These are phyloP conservation scores for Eristalis arbustorum DNA, from an alignment of 2,888 invertebrate genomes.

Conservation along the genomic window DNA sequence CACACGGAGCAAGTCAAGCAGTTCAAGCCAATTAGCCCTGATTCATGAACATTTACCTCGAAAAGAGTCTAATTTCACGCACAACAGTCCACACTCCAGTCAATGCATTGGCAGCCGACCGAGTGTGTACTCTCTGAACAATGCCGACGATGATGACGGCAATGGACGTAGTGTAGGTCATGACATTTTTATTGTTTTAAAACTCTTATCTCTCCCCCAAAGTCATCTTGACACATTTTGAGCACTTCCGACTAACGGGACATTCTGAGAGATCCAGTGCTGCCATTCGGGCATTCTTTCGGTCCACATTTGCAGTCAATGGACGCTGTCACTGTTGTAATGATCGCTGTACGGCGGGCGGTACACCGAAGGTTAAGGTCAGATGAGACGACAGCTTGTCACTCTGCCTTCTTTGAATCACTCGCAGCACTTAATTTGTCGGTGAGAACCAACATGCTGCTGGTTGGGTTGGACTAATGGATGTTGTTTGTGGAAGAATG, in stretches of 20 bases:
- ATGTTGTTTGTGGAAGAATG: not conserved
- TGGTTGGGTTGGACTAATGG: constrained; percentile 25
- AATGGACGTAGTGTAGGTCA: not conserved
- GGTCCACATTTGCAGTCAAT: constrained; percentile 6
- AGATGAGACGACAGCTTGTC: constrained; percentile 41
- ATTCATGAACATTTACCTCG: constrained; percentile 21
- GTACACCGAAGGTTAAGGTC: constrained; percentile 51
- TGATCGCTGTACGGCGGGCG: not conserved
- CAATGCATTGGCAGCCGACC: not conserved
- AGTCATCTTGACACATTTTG: not conserved
- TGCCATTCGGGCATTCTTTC: not conserved
- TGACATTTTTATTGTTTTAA: not conserved
- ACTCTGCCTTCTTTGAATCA: constrained; percentile 2
- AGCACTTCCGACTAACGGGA: not conserved
- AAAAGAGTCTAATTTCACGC: constrained; percentile 43
- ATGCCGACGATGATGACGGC: not conserved
- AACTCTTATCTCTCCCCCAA: not conserved
- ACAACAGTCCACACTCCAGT: constrained; percentile 1
- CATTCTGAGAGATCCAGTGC: not conserved
- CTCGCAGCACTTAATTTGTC: constrained; percentile 15
- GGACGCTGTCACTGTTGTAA: not conserved
- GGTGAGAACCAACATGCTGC: constrained; percentile 10
- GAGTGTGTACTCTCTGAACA: not conserved
- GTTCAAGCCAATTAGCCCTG: constrained; percentile 26
- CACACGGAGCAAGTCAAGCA: not conserved